A percentile compares a stretch with the other conserved stretches of the same genome.
These are phyloP conservation scores for Rousettus madagascariensis DNA, from an alignment of 2,797 vertebrate genomes.

Conservation along the genomic window DNA sequence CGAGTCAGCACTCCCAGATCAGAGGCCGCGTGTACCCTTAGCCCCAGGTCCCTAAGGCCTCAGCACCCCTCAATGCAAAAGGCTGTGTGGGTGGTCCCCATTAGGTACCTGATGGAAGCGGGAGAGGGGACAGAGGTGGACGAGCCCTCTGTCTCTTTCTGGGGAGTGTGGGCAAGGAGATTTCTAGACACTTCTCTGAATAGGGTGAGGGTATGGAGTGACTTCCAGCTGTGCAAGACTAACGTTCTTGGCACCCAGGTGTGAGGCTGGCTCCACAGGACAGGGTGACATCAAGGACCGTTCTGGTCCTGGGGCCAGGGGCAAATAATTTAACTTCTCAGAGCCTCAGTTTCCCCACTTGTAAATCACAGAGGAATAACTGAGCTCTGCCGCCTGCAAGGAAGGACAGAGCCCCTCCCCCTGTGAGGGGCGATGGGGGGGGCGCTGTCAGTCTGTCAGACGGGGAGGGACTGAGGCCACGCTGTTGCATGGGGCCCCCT, in stretches of 20 bases:
- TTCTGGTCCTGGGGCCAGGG: not conserved
- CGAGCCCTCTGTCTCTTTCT: rapidly evolving
- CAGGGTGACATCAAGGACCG: not conserved
- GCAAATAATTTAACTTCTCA: not conserved
- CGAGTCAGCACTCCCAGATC: not conserved
- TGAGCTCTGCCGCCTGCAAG: not conserved
- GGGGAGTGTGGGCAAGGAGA: not conserved
- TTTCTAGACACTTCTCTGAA: not conserved
- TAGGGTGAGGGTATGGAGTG: rapidly evolving
- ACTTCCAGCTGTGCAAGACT: not conserved
- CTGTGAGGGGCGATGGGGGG: not conserved
- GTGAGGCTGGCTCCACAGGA: not conserved
- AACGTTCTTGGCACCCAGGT: not conserved
- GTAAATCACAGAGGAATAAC: not conserved
- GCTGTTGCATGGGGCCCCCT: not conserved
- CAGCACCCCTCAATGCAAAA: not conserved
- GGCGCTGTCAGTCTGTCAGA: not conserved
- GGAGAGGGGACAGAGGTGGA: not conserved
- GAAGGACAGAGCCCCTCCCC: not conserved
- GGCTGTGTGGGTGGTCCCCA: not conserved
- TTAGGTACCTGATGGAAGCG: not conserved
- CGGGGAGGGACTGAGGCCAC: not conserved
- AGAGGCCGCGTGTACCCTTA: not conserved
- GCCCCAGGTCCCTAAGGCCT: not conserved
- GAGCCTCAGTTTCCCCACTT: not conserved